Evolutionary conservation across 2,888 invertebrate species (phyloP).

Genomic region (Drosophila quinaria): DNA sequence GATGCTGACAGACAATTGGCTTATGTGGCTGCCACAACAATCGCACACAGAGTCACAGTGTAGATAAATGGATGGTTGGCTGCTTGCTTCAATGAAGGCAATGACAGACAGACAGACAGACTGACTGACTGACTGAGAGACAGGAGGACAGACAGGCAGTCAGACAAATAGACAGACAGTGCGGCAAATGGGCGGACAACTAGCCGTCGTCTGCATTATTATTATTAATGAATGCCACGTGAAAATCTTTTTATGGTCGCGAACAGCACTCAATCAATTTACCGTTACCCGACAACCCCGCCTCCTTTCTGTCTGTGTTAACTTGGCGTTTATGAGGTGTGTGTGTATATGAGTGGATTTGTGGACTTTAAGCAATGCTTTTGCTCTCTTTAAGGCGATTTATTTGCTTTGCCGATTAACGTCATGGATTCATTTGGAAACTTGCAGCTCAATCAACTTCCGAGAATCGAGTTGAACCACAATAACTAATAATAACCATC

Average conservation of each 20-base stretch:
- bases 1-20: constrained; percentile 75
- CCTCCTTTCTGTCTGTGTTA: constrained; percentile 12
- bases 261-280: constrained; percentile 74
- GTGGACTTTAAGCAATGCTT: constrained; percentile 10
- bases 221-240: constrained; percentile 81
- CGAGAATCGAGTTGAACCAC: constrained; percentile 13
- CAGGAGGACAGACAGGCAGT: constrained; percentile 2
- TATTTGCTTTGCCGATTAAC: constrained; percentile 45
- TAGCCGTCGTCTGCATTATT: constrained; percentile 70
- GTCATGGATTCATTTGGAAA: constrained; percentile 32
- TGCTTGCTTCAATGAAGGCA: constrained; percentile 13
- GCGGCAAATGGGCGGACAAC: constrained; percentile 37
- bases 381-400: constrained; percentile 26
- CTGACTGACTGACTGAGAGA: constrained; percentile 38
- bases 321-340: constrained; percentile 15
- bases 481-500: constrained; percentile 25
- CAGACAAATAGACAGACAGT: constrained; percentile 5
- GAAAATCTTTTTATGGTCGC: constrained; percentile 74
- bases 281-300: constrained; percentile 36
- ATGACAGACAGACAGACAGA: constrained; percentile 31
- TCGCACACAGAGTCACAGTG: constrained; percentile 1
- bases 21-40: constrained; percentile 57
- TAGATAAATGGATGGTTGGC: constrained; percentile 12
- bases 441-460: constrained; percentile 48
- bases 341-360: neutral